Percentiles rank a stretch among this genome's conserved stretches.
These are phyloP conservation scores for Julus scandinavius DNA, from an alignment of 2,888 invertebrate species.

Conservation along the genomic window DNA sequence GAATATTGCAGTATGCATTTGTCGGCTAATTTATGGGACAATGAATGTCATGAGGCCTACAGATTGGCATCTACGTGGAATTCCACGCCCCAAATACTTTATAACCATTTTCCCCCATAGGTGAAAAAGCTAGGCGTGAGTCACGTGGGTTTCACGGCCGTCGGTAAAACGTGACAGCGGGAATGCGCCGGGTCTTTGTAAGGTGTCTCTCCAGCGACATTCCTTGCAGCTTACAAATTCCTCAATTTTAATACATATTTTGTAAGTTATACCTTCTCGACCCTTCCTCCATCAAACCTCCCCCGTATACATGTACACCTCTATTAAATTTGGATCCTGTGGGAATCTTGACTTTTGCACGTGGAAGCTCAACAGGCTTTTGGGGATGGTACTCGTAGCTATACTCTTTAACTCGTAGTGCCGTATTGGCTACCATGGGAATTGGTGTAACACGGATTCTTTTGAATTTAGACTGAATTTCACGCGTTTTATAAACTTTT, in stretches of 20 bases:
- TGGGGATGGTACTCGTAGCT: neutral
- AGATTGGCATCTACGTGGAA: conserved; percentile 39
- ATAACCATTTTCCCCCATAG: conserved; percentile 42
- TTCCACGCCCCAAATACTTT: conserved; percentile 42
- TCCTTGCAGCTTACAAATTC: neutral
- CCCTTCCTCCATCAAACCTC: neutral
- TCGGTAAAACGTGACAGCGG: conserved; percentile 42
- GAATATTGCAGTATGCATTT: conserved; percentile 38
- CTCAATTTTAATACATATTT: conserved; percentile 39
- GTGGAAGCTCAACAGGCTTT: neutral
- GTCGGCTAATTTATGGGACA: conserved; percentile 42
- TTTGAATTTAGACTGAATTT: conserved; percentile 29
- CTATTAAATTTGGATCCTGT: neutral
- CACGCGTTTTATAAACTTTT: conserved; percentile 4
- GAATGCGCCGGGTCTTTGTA: neutral
- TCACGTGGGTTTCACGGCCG: conserved; percentile 30
- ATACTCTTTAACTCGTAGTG: neutral
- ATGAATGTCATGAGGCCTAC: conserved; percentile 26
- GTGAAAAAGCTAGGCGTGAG: conserved; percentile 38
- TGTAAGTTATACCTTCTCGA: conserved; percentile 39
- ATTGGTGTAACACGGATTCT: neutral
- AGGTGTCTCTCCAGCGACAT: conserved; percentile 42
- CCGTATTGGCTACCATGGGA: conserved; percentile 9
- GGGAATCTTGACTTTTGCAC: neutral
- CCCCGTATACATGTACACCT: neutral